phyloP scores from a whole-genome alignment of 92 coral and sea anemone genomes.

The Palythoa caribaeorum region DNA sequence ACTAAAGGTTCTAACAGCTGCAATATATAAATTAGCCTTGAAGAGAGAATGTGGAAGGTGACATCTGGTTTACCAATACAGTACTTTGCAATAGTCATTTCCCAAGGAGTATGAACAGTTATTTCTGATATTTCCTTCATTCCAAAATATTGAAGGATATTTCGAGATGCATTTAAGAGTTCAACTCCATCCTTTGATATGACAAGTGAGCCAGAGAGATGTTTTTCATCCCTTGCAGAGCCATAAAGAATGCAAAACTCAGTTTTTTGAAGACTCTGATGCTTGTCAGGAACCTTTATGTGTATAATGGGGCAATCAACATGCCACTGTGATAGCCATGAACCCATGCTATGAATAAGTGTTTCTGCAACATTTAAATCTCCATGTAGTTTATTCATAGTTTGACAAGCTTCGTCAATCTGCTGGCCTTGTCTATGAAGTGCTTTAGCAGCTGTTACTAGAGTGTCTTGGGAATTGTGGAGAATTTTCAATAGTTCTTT shows the following conservation, averaged over 20 bases:
- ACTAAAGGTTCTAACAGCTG: constrained; percentile 72
- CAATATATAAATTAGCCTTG: constrained; percentile 84
- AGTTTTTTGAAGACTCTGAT: constrained; percentile 56
- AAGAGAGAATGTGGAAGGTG: constrained; percentile 81
- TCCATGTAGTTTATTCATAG: constrained; percentile 93
- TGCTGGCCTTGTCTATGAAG: constrained; percentile 93
- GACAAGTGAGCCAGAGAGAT: constrained; percentile 78
- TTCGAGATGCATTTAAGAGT: constrained; percentile 65
- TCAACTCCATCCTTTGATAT: constrained; percentile 70
- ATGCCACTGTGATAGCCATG: constrained; percentile 90
- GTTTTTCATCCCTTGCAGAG: constrained; percentile 64
- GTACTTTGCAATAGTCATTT: constrained; percentile 72
- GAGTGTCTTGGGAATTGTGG: constrained; percentile 82
- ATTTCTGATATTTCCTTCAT: constrained; percentile 79
- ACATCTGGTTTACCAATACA: constrained; percentile 80
- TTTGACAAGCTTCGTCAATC: constrained; percentile 80
- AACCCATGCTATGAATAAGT: constrained; percentile 79
- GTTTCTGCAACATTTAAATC: constrained; percentile 93
- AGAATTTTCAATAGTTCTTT: constrained; percentile 70
- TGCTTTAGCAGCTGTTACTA: constrained; percentile 74
- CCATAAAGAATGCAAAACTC: constrained; percentile 88
- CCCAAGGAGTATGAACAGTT: constrained; percentile 93
- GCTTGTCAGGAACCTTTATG: constrained; percentile 69
- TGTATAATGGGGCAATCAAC: constrained; percentile 60
- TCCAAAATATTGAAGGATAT: constrained; percentile 62